A percentile compares a stretch with the other conserved stretches of the same genome.
phyloP scores from a whole-genome alignment of 35 echinoderm and acorn worm genomes.

The Diadema setosum region DNA sequence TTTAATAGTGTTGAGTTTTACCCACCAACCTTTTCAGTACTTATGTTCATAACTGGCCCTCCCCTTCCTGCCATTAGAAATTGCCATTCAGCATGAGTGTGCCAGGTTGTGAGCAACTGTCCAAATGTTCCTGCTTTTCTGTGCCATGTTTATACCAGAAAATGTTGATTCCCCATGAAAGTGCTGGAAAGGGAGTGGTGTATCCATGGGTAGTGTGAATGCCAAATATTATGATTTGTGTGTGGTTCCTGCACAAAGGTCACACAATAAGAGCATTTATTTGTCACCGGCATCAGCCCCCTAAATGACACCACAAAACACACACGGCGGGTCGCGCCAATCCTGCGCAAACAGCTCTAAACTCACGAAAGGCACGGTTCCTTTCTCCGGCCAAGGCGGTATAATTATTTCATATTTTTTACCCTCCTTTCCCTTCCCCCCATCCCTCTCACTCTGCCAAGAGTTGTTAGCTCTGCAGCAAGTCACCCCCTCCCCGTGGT shows the following conservation, averaged over 20 bases:
- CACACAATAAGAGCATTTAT: not conserved
- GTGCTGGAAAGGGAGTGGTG: not conserved
- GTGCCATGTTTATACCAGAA: too few species aligned
- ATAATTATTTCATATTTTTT: not conserved
- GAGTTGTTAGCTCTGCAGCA: not conserved
- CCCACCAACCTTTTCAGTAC: too few species aligned
- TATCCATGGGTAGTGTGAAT: not conserved
- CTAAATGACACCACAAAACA: constrained; percentile 11
- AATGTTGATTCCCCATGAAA: too few species aligned
- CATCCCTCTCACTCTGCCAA: not conserved
- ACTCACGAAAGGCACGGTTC: not conserved
- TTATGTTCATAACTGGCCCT: too few species aligned
- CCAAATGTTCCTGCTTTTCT: too few species aligned
- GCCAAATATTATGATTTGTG: not conserved
- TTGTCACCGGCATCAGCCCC: not conserved
- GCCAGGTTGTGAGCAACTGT: too few species aligned
- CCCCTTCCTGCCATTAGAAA: too few species aligned
- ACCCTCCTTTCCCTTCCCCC: not conserved
- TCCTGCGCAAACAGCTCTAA: not conserved
- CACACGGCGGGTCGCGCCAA: not conserved
- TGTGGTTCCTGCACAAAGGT: not conserved
- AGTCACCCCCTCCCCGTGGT: too few species aligned
- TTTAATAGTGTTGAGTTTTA: too few species aligned
- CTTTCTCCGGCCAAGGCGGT: not conserved
- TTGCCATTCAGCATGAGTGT: too few species aligned